Conservation (phyloP, 1,140 invertebrate species). For the Plutomurus gul region DNA sequence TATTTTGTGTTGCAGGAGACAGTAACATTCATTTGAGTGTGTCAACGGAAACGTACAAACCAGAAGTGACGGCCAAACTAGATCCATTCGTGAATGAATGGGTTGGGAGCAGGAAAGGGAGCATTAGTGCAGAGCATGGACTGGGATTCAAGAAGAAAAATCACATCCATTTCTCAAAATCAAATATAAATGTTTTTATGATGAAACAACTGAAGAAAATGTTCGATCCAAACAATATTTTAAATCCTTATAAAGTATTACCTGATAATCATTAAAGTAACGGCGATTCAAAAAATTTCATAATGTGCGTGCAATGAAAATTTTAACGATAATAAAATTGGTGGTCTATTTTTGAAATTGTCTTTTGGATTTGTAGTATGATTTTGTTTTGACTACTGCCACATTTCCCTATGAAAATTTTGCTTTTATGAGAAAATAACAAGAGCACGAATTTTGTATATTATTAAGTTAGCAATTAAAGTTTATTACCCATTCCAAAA, state of each 20-base stretch:
- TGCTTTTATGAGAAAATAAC: too few relatives aligned
- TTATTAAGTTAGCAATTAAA: too few relatives aligned
- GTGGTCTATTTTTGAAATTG: too few relatives aligned
- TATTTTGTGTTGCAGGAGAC: conserved; percentile 66
- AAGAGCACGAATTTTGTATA: too few relatives aligned
- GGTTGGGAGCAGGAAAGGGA: conserved; percentile 76
- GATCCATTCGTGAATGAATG: conserved; percentile 92
- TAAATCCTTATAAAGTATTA: conserved; percentile 95
- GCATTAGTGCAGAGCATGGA: conserved; percentile 94
- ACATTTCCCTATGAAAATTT: too few relatives aligned
- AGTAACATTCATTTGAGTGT: conserved; percentile 92
- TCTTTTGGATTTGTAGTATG: not conserved
- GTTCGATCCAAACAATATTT: conserved; percentile 90
- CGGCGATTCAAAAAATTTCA: not conserved
- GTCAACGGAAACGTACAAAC: conserved; percentile 70
- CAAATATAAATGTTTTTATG: conserved; percentile 69
- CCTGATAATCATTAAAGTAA: too few relatives aligned
- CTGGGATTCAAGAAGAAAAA: conserved; percentile 88
- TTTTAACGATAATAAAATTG: not conserved
- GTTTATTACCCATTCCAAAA: too few relatives aligned
- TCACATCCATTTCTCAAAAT: conserved; percentile 84
- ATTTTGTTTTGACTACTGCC: too few relatives aligned
- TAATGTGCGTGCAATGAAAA: not conserved
- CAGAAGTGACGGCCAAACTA: conserved; percentile 71
- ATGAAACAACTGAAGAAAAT: conserved; percentile 83